Evolutionary conservation across 2,797 vertebrate genomes (phyloP).

Genomic region (Malacoraja senta): DNA sequence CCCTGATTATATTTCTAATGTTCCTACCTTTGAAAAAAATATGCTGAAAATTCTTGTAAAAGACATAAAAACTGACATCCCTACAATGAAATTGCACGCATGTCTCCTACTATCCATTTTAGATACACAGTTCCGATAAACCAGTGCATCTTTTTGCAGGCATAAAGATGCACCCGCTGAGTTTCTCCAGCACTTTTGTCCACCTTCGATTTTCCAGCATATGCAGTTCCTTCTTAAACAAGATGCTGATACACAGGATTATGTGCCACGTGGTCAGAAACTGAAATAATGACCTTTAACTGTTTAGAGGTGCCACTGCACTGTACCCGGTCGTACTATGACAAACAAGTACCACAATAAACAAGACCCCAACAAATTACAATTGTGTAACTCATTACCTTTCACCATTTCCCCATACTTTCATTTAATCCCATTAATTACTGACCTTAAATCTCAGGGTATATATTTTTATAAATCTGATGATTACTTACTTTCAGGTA

Average conservation of each 20-base stretch:
- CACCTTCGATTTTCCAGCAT: too few species aligned
- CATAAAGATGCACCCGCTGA: too few species aligned
- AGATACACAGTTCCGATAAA: background rate
- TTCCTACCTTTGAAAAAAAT: background rate
- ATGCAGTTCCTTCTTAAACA: too few species aligned
- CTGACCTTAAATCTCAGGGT: background rate
- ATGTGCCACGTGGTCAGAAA: too few species aligned
- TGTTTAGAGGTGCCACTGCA: too few species aligned
- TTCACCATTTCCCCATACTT: background rate
- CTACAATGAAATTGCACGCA: background rate
- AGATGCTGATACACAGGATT: too few species aligned
- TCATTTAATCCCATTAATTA: background rate
- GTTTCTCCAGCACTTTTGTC: too few species aligned
- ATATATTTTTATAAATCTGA: background rate
- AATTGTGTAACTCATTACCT: background rate
- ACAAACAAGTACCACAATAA: background rate
- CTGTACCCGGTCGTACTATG: too few species aligned
- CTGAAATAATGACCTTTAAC: too few species aligned
- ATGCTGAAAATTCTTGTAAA: background rate
- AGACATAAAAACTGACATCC: background rate
- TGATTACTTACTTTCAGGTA: slow-evolving; percentile 53
- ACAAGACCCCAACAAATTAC: slow-evolving; percentile 13
- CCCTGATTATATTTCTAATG: too few species aligned
- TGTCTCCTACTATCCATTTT: background rate
- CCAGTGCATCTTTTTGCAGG: too few species aligned